A percentile compares a stretch with the other conserved stretches of the same genome.
Evolutionary conservation across 2,888 invertebrate species (phyloP).

Genomic region (Eretmocerus hayati): DNA sequence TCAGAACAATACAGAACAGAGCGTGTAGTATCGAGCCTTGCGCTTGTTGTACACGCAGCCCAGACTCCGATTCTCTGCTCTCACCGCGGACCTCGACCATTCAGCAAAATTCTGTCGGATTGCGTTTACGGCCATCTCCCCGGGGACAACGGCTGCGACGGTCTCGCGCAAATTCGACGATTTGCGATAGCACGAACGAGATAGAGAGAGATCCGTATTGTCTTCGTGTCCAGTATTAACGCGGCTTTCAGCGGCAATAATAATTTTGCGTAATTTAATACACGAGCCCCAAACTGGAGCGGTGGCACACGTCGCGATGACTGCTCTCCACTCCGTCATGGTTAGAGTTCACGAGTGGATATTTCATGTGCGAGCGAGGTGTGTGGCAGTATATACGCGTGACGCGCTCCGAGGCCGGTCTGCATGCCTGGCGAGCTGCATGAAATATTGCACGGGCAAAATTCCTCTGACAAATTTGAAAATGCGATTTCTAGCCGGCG

Average conservation of each 20-base stretch:
- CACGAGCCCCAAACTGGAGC: too few species aligned
- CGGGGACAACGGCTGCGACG: constrained; percentile 11
- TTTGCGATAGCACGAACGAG: constrained; percentile 26
- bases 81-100: too few species aligned
- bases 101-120: too few species aligned
- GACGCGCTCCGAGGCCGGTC: not conserved
- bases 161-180: constrained; percentile 25
- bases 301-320: too few species aligned
- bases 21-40: too few species aligned
- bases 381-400: not conserved
- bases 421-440: not conserved
- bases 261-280: constrained; percentile 30
- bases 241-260: constrained; percentile 26
- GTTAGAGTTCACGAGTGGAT: not conserved
- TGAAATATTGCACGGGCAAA: not conserved
- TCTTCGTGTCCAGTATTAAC: constrained; percentile 25
- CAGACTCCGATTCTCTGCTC: too few species aligned
- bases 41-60: too few species aligned
- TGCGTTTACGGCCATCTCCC: constrained; percentile 9
- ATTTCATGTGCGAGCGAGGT: too few species aligned
- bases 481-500: not conserved
- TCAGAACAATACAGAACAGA: too few species aligned
- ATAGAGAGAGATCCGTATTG: too few species aligned
- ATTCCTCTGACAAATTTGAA: not conserved
- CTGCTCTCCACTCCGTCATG: constrained; percentile 7